Evolutionary conservation across 1,140 invertebrate species (phyloP).

Genomic region (Agrilus planipennis): DNA sequence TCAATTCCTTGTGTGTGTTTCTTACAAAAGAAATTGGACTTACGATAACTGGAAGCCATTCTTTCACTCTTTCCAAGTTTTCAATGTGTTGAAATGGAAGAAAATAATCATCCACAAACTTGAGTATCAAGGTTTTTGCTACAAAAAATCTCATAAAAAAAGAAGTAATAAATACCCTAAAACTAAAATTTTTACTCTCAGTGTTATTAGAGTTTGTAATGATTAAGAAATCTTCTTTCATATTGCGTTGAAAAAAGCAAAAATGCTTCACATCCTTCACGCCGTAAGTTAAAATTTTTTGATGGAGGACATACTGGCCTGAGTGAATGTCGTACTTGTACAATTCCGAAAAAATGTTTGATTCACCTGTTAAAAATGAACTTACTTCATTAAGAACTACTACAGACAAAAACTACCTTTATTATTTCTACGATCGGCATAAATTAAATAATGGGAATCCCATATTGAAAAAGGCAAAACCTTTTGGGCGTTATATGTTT

Average conservation of each 20-base stretch:
- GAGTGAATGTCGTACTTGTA: conserved; percentile 33
- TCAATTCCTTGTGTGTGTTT: conserved; percentile 6
- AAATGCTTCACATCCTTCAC: conserved; percentile 38
- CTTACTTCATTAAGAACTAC: neutral
- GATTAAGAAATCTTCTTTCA: conserved; percentile 33
- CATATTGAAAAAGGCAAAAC: conserved; percentile 32
- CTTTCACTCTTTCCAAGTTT: conserved; percentile 27
- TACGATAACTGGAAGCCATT: conserved; percentile 34
- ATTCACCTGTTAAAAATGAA: conserved; percentile 27
- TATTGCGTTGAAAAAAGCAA: conserved; percentile 25
- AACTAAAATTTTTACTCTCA: neutral
- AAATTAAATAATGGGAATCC: conserved; percentile 29
- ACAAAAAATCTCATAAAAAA: conserved; percentile 11
- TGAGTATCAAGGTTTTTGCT: conserved; percentile 35
- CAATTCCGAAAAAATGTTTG: conserved; percentile 36
- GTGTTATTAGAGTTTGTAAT: conserved; percentile 35
- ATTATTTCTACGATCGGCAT: conserved; percentile 35
- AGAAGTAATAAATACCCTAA: neutral
- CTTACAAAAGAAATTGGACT: conserved; percentile 16
- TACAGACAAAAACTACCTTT: conserved; percentile 19
- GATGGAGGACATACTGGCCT: conserved; percentile 31
- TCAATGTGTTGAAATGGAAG: conserved; percentile 38
- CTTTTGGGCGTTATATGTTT: conserved; percentile 29
- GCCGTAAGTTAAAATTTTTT: conserved; percentile 35
- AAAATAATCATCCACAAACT: conserved; percentile 36